These are phyloP conservation scores for Aphyosemion australe DNA, from an alignment of 2,113 vertebrate species.

Conservation along the genomic window DNA sequence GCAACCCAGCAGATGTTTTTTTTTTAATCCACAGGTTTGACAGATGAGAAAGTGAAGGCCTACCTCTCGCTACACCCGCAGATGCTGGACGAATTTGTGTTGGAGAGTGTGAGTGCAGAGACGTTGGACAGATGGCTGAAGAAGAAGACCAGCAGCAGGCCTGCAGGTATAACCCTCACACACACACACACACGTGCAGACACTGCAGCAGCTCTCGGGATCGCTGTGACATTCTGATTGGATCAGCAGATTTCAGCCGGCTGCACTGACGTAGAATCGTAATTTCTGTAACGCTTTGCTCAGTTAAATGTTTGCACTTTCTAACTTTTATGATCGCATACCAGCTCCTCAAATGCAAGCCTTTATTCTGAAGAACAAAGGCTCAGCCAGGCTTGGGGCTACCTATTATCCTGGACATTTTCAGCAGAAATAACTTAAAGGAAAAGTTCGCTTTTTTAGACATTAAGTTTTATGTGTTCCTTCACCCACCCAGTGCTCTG, in stretches of 20 bases:
- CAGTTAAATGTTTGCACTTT: no score
- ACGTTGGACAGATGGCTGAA: slow-evolving; percentile 97
- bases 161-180: slow-evolving; percentile 82
- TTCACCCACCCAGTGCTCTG: no score
- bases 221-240: slow-evolving; percentile 34
- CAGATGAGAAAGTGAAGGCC: slow-evolving; percentile 99
- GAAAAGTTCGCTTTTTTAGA: no score
- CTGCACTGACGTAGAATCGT: slow-evolving; percentile 31
- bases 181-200: slow-evolving; percentile 11
- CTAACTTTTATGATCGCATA: slow-evolving; percentile 28
- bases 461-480: no score
- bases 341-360: not conserved
- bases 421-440: slow-evolving; percentile 51
- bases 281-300: slow-evolving; percentile 48
- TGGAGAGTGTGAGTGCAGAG: slow-evolving; percentile 93
- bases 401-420: slow-evolving; percentile 42
- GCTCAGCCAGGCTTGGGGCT: slow-evolving; percentile 4
- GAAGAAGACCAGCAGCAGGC: slow-evolving; percentile 88
- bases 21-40: slow-evolving; percentile 86
- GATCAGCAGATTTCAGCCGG: slow-evolving; percentile 44
- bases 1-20: slow-evolving; percentile 31
- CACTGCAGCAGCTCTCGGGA: slow-evolving; percentile 25
- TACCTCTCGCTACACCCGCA: slow-evolving; percentile 98
- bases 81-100: slow-evolving; percentile 98
- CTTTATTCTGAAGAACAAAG: slow-evolving; percentile 8